A percentile compares a stretch with the other conserved stretches of the same genome.
Conservation (phyloP, 1,140 invertebrate genomes). For the Rhyacophila brunnea region DNA sequence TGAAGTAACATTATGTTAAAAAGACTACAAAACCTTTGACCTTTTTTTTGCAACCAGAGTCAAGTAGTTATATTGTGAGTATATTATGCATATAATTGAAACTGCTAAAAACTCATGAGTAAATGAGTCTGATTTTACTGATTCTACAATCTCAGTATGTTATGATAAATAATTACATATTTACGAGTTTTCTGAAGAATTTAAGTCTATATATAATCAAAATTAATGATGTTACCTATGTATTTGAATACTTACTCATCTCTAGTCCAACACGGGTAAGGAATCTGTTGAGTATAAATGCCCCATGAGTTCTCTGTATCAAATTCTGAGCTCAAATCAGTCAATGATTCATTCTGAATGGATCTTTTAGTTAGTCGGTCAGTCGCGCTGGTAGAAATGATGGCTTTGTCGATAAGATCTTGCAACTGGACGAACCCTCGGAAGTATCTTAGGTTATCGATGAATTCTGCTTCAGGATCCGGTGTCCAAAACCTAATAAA, state of each 20-base stretch:
- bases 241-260: slow-evolving; percentile 54
- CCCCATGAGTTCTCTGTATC: slow-evolving; percentile 46
- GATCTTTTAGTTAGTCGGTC: slow-evolving; percentile 32
- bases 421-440: slow-evolving; percentile 67
- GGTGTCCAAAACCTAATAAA: slow-evolving; percentile 60
- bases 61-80: no score
- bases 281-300: slow-evolving; percentile 64
- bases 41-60: no score
- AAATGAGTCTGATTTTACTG: no score
- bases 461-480: slow-evolving; percentile 61
- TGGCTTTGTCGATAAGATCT: slow-evolving; percentile 62
- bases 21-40: no score
- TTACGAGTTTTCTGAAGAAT: no score
- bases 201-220: no score
- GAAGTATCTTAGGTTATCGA: slow-evolving; percentile 65
- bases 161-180: no score
- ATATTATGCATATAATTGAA: no score
- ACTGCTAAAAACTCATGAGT: no score
- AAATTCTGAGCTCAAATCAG: slow-evolving; percentile 22
- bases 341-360: slow-evolving; percentile 32
- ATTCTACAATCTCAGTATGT: no score
- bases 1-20: no score
- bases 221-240: no score
- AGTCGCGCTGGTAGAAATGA: slow-evolving; percentile 41
- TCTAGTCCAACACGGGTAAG: slow-evolving; percentile 64